Percentiles rank a stretch among this genome's conserved stretches.
Evolutionary conservation across 2,113 vertebrate genomes (phyloP).

Genomic region (Gnathonemus echidnorhynchus): DNA sequence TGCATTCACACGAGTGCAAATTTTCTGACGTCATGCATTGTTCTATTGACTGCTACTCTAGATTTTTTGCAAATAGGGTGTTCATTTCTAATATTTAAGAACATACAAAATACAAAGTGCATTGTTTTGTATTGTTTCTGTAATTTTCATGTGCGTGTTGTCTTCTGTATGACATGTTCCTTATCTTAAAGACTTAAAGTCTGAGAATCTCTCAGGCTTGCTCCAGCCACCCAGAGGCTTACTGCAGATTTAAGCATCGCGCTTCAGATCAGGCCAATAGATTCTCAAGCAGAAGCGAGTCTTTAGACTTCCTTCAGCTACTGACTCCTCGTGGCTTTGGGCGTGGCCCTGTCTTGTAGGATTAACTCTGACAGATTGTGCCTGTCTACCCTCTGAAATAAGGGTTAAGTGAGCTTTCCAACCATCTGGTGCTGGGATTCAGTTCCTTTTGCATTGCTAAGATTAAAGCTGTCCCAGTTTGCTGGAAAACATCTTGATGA

Average conservation of each 20-base stretch:
- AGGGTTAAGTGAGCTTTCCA: slow-evolving; percentile 19
- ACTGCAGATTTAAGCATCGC: slow-evolving; percentile 5
- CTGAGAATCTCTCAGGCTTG: background rate
- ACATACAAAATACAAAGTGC: background rate
- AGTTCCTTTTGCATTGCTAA: slow-evolving; percentile 17
- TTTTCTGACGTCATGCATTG: background rate
- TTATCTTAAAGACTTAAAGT: background rate
- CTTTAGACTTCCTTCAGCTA: background rate
- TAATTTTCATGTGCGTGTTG: background rate
- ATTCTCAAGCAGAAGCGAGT: background rate
- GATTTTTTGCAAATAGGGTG: background rate
- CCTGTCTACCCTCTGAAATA: background rate
- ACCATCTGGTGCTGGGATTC: slow-evolving; percentile 31
- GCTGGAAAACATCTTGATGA: background rate
- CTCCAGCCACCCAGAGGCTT: background rate
- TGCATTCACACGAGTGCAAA: background rate
- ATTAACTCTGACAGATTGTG: slow-evolving; percentile 10
- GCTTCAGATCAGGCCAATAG: background rate
- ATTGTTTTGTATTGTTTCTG: background rate
- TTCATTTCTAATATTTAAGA: background rate
- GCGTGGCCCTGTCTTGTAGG: background rate
- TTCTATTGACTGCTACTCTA: background rate
- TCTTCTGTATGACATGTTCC: background rate
- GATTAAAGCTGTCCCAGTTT: background rate
- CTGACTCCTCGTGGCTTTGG: background rate